Conservation (phyloP, 2,113 vertebrate genomes). For the Silurus meridionalis region DNA sequence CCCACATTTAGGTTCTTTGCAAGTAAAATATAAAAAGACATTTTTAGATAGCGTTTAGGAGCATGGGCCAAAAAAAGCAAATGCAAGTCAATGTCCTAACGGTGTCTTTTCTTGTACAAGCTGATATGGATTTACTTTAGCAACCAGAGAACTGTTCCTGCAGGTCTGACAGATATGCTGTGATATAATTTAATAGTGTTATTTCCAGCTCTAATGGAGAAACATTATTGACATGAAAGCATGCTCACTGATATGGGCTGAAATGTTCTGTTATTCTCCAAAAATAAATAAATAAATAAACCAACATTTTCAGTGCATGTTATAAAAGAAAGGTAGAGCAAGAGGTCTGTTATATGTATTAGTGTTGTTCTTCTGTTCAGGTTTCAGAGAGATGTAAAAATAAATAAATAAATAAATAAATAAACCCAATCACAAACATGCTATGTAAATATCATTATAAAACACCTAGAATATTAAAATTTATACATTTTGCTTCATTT, state of each 20-base stretch:
- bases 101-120: constrained; percentile 17
- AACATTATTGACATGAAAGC: constrained; percentile 49
- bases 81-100: constrained; percentile 10
- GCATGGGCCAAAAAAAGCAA: not conserved
- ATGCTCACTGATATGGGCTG: constrained; percentile 41
- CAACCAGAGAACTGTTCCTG: constrained; percentile 10
- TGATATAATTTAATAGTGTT: constrained; percentile 52
- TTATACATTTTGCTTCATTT: not conserved
- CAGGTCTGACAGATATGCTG: constrained; percentile 35
- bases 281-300: not conserved
- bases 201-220: constrained; percentile 55
- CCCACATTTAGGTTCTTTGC: not conserved
- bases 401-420: no score
- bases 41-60: constrained; percentile 1
- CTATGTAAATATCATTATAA: not conserved
- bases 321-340: not conserved
- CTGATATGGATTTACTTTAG: constrained; percentile 27
- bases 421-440: no score
- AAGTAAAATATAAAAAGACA: constrained; percentile 9
- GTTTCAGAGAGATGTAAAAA: not conserved
- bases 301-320: not conserved
- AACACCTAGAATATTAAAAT: not conserved
- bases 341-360: not conserved
- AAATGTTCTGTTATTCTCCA: constrained; percentile 54
- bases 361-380: not conserved